Conservation (phyloP, 2,888 invertebrate species). For the Lepidochrysops patricia region DNA sequence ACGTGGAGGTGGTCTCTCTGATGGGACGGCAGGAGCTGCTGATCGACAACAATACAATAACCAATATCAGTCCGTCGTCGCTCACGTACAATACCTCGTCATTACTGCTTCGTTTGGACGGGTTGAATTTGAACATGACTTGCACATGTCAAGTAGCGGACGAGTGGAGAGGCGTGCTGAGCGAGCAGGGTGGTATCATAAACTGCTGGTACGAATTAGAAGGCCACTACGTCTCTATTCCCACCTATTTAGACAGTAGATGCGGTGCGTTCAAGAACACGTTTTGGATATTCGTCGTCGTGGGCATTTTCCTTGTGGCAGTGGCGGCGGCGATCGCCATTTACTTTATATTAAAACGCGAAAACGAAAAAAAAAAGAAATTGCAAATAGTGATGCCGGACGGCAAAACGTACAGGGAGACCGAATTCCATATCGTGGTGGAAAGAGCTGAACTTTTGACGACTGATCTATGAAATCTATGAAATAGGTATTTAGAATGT, state of each 20-base stretch:
- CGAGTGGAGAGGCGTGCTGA: slow-evolving; percentile 47
- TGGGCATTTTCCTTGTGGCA: slow-evolving; percentile 60
- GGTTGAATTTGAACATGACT: slow-evolving; percentile 72
- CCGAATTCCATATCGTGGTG: slow-evolving; percentile 89
- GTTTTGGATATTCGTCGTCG: slow-evolving; percentile 64
- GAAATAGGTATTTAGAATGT: neutral
- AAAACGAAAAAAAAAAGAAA: slow-evolving; percentile 74
- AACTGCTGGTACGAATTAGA: slow-evolving; percentile 60
- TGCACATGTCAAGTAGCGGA: slow-evolving; percentile 73
- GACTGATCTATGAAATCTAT: slow-evolving; percentile 81
- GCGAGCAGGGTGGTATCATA: slow-evolving; percentile 50
- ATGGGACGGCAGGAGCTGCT: slow-evolving; percentile 65
- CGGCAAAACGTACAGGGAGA: slow-evolving; percentile 87
- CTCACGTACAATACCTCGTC: slow-evolving; percentile 73
- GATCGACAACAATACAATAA: slow-evolving; percentile 79
- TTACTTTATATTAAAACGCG: slow-evolving; percentile 57
- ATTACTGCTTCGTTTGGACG: slow-evolving; percentile 72
- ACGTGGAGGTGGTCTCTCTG: slow-evolving; percentile 55
- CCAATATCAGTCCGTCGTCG: slow-evolving; percentile 70
- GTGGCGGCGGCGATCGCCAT: slow-evolving; percentile 62
- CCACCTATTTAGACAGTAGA: slow-evolving; percentile 53
- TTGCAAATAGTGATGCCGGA: slow-evolving; percentile 85
- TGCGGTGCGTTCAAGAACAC: slow-evolving; percentile 60
- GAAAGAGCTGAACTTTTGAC: slow-evolving; percentile 88
- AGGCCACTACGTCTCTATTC: slow-evolving; percentile 49